Percentiles rank a stretch among this genome's conserved stretches.
Evolutionary conservation across 2,113 vertebrate genomes (phyloP).

Genomic region (Myrmecobius fasciatus): DNA sequence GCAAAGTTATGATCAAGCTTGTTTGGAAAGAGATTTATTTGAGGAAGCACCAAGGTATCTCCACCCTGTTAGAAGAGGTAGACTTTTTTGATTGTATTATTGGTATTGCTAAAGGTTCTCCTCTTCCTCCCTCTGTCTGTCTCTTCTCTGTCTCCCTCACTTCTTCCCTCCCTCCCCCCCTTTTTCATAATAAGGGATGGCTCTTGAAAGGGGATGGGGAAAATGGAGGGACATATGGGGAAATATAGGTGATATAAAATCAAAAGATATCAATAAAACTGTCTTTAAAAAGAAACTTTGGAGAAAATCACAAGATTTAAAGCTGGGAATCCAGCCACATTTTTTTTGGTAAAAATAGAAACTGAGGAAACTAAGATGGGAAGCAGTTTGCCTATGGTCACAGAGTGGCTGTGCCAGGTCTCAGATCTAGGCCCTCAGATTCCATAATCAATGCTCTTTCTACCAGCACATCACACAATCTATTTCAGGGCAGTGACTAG

Average conservation of each 20-base stretch:
- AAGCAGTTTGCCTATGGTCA: not conserved
- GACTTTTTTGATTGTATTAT: not conserved
- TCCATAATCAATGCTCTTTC: not conserved
- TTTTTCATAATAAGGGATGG: not conserved
- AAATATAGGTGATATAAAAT: not conserved
- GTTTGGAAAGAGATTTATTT: not conserved
- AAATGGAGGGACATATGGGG: not conserved
- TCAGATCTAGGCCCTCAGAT: not conserved
- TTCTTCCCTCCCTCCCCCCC: too few relatives aligned
- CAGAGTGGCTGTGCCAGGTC: not conserved
- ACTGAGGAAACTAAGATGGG: not conserved
- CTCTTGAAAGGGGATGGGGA: not conserved
- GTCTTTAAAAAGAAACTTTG: too few relatives aligned
- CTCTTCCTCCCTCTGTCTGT: too few relatives aligned
- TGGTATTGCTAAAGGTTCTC: too few relatives aligned
- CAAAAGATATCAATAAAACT: too few relatives aligned
- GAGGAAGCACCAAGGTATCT: not conserved
- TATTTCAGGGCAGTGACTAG: not conserved
- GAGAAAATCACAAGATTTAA: too few relatives aligned
- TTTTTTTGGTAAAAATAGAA: not conserved
- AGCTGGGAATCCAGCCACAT: fast-evolving
- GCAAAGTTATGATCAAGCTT: not conserved
- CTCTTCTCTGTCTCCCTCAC: too few relatives aligned
- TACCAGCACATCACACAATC: not conserved
- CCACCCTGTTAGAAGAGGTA: not conserved